Conservation (phyloP, 2,888 invertebrate species). For the Acleris holmiana region DNA sequence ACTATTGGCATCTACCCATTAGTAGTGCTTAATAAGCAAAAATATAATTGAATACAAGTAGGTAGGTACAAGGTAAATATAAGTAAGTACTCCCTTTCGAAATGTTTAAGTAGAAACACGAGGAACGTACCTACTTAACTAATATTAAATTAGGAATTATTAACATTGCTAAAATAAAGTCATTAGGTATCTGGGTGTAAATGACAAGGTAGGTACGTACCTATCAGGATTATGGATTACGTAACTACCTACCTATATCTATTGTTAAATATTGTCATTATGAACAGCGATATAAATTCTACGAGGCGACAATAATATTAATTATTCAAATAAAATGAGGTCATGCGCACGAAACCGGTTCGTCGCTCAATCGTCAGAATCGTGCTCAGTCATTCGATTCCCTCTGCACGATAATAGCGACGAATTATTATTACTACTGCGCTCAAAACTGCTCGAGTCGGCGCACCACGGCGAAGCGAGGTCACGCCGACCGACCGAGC, state of each 20-base stretch:
- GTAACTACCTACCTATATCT: neutral
- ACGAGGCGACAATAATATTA: conserved; percentile 3
- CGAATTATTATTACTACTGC: conserved; percentile 54
- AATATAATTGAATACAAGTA: no score
- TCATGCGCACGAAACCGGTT: conserved; percentile 32
- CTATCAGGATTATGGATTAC: no score
- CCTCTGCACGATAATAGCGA: conserved; percentile 33
- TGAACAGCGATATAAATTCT: conserved; percentile 31
- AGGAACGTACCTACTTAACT: no score
- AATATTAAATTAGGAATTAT: no score
- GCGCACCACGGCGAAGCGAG: conserved; percentile 28
- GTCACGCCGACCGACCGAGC: conserved; percentile 45
- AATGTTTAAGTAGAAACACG: no score
- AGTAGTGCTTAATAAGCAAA: no score
- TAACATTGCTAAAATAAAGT: no score
- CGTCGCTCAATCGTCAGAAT: conserved; percentile 19
- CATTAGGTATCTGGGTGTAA: no score
- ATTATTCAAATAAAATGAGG: conserved; percentile 29
- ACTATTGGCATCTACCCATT: no score
- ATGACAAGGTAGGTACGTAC: no score
- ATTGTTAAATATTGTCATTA: conserved; percentile 9
- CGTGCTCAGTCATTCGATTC: conserved; percentile 19
- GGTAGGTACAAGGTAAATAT: no score
- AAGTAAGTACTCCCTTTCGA: no score
- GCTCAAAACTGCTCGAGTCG: conserved; percentile 37